Conservation (phyloP, 2,113 vertebrate genomes). For the Hemiprocne comata region DNA sequence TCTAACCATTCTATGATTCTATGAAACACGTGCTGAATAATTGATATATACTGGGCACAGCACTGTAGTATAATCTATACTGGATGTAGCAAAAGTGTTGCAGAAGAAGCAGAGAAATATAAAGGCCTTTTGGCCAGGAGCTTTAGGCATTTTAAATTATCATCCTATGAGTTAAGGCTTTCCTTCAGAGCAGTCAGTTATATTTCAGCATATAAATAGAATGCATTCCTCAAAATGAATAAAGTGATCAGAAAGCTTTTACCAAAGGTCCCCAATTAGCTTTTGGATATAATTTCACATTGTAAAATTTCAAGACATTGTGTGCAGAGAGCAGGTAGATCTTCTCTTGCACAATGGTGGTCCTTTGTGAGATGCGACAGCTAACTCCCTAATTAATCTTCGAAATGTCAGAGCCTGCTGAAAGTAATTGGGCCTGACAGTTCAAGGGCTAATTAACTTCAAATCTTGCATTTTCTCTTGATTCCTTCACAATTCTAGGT, state of each 20-base stretch:
- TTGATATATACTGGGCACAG: background rate
- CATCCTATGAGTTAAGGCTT: background rate
- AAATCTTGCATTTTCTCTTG: slow-evolving; percentile 55
- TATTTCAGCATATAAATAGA: background rate
- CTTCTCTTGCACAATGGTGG: slow-evolving; percentile 12
- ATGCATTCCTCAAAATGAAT: slow-evolving; percentile 16
- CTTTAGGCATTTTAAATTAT: background rate
- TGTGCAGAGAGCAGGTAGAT: slow-evolving; percentile 40
- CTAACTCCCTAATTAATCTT: slow-evolving; percentile 75
- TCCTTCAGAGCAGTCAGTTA: background rate
- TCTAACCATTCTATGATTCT: no score
- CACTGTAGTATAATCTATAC: background rate
- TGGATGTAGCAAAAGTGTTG: background rate
- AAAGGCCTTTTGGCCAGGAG: background rate
- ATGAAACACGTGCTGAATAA: background rate
- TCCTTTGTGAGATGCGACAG: slow-evolving; percentile 67
- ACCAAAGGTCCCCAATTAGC: background rate
- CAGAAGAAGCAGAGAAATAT: background rate
- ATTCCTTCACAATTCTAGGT: slow-evolving; percentile 53
- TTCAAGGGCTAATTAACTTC: slow-evolving; percentile 78
- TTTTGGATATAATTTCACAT: background rate
- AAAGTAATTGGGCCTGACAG: slow-evolving; percentile 71
- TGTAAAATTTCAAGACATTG: background rate
- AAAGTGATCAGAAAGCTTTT: slow-evolving; percentile 20
- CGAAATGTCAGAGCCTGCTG: slow-evolving; percentile 74